phyloP scores from a whole-genome alignment of 2,888 invertebrate genomes.

The Volucella inanis region DNA sequence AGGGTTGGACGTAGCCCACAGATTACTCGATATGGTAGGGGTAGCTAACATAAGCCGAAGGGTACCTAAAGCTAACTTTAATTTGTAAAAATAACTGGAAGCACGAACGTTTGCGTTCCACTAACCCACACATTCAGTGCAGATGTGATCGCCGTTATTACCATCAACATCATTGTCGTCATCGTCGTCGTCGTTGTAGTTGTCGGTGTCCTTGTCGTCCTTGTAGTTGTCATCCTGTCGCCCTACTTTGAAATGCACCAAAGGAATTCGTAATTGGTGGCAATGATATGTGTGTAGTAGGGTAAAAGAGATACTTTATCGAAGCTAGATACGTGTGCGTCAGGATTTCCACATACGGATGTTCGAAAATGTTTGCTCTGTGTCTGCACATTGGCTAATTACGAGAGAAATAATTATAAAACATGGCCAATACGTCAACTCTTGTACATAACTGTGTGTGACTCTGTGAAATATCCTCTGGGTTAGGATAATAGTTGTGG shows the following conservation, averaged over 20 bases:
- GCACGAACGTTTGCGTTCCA: constrained; percentile 62
- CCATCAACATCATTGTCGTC: constrained; percentile 57
- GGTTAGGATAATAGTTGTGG: too few species aligned
- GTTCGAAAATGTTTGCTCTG: constrained; percentile 42
- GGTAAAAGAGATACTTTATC: not conserved
- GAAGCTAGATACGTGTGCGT: not conserved
- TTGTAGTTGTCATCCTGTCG: constrained; percentile 62
- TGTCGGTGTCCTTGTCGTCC: constrained; percentile 44
- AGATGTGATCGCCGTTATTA: constrained; percentile 67
- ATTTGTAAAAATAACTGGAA: constrained; percentile 50
- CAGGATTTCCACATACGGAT: constrained; percentile 23
- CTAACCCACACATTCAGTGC: constrained; percentile 33
- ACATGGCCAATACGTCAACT: constrained; percentile 62
- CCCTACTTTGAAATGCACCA: constrained; percentile 62
- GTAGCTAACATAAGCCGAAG: not conserved
- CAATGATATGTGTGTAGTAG: not conserved
- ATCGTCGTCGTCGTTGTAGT: constrained; percentile 9
- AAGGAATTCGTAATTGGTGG: constrained; percentile 64
- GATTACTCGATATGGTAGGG: not conserved
- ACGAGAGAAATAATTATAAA: constrained; percentile 69
- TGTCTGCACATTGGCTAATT: constrained; percentile 69
- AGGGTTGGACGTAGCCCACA: not conserved
- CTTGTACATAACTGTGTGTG: constrained; percentile 29
- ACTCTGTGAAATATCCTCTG: not conserved
- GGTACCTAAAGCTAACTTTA: constrained; percentile 15